Conservation (phyloP, 2,888 invertebrate species). For the Corythucha ciliata region DNA sequence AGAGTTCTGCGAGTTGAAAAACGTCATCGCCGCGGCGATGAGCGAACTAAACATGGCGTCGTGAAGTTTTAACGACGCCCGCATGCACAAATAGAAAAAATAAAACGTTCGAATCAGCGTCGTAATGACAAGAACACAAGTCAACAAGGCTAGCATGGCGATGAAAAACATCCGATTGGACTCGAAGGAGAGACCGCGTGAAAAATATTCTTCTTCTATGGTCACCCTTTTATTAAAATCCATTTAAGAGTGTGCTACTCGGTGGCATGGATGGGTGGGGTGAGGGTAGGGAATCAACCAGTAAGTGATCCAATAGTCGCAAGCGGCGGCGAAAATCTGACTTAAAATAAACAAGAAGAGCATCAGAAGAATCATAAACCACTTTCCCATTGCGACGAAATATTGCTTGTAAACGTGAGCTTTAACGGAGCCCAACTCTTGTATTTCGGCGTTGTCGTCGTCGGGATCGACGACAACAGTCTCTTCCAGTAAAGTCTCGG, state of each 20-base stretch:
- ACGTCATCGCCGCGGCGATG: conserved; percentile 69
- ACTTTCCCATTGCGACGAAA: conserved; percentile 60
- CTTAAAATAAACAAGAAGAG: conserved; percentile 52
- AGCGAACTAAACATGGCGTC: conserved; percentile 73
- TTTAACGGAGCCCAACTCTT: too few relatives aligned
- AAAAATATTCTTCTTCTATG: background rate
- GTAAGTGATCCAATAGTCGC: conserved; percentile 62
- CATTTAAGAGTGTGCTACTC: too few relatives aligned
- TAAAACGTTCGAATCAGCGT: conserved; percentile 45
- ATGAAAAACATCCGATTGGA: conserved; percentile 40
- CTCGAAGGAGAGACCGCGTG: background rate
- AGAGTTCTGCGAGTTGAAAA: conserved; percentile 80
- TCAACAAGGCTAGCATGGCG: conserved; percentile 52
- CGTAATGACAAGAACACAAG: conserved; percentile 44
- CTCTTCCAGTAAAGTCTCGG: too few relatives aligned
- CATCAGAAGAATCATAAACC: conserved; percentile 51
- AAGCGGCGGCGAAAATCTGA: conserved; percentile 51
- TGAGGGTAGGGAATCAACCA: too few relatives aligned
- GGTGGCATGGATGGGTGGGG: too few relatives aligned
- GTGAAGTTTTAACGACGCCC: conserved; percentile 67
- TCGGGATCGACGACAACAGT: too few relatives aligned
- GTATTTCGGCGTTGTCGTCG: too few relatives aligned
- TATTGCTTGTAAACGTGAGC: conserved; percentile 71
- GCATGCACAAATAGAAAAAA: conserved; percentile 67
- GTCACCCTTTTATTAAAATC: too few relatives aligned